These are phyloP conservation scores for Pristionchus mayeri DNA, from an alignment of 2,888 invertebrate genomes.

Conservation along the genomic window DNA sequence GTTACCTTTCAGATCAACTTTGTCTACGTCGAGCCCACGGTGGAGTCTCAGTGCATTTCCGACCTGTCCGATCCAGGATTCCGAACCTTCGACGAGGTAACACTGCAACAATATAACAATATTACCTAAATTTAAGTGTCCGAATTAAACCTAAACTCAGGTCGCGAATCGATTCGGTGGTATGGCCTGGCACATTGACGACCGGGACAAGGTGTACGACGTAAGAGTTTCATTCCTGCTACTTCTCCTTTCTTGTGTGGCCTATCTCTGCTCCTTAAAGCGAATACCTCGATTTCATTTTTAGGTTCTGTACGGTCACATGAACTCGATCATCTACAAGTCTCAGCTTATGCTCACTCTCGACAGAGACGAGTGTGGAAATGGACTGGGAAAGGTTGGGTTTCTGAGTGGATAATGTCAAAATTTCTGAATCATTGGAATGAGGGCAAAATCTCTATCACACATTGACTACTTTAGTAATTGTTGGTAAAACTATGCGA, in stretches of 20 bases:
- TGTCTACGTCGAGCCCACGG: conserved; percentile 32
- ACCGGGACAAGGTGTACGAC: conserved; percentile 21
- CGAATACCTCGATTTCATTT: too few relatives aligned
- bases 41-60: conserved; percentile 4
- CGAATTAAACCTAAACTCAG: background rate
- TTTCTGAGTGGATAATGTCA: too few relatives aligned
- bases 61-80: conserved; percentile 8
- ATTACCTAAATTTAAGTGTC: background rate
- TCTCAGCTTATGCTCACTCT: conserved; percentile 42
- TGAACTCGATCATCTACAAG: conserved; percentile 41
- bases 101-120: background rate
- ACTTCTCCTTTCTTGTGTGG: too few relatives aligned
- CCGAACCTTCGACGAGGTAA: conserved; percentile 19
- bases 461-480: too few relatives aligned
- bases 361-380: conserved; percentile 46
- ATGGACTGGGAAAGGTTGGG: conserved; percentile 38
- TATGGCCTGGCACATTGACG: conserved; percentile 22
- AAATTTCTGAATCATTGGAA: too few relatives aligned
- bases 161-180: conserved; percentile 43
- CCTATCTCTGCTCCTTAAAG: too few relatives aligned
- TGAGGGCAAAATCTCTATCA: too few relatives aligned
- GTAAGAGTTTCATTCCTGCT: background rate
- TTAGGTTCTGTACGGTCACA: conserved; percentile 34
- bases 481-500: too few relatives aligned
- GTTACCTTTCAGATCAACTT: conserved; percentile 35